These are phyloP conservation scores for Falco rusticolus DNA, from an alignment of 2,797 vertebrate species.

Conservation along the genomic window DNA sequence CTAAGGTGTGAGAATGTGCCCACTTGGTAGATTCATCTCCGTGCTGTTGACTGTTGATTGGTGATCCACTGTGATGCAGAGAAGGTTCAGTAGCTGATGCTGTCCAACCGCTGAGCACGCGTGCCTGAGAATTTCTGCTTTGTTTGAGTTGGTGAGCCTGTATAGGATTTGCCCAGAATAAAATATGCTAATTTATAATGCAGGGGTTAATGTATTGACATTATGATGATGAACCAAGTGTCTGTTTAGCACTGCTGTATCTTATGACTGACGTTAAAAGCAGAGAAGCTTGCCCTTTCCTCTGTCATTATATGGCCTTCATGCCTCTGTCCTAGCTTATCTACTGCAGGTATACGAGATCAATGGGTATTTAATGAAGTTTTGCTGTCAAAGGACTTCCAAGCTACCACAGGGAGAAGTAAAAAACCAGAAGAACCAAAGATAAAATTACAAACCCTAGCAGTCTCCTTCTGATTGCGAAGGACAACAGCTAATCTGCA, in stretches of 20 bases:
- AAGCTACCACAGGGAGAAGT: background rate
- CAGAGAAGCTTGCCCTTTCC: background rate
- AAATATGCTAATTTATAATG: background rate
- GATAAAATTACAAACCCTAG: background rate
- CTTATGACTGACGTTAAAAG: background rate
- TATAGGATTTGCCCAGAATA: background rate
- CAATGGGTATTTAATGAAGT: background rate
- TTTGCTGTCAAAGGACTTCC: background rate
- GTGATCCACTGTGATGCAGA: background rate
- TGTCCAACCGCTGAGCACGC: background rate
- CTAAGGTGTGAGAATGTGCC: background rate
- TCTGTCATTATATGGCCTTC: background rate
- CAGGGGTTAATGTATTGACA: background rate
- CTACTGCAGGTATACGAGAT: background rate
- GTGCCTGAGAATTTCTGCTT: background rate
- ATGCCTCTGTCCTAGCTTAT: background rate
- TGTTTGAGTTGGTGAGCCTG: background rate
- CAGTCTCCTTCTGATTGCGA: background rate
- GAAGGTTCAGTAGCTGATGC: accelerated
- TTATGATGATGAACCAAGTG: background rate
- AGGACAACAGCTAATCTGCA: background rate
- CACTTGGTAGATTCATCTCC: background rate
- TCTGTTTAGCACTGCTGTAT: background rate
- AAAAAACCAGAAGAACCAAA: background rate
- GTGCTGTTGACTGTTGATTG: background rate